phyloP scores from a whole-genome alignment of 2,888 invertebrate genomes.

The Branchipolynoe longqiensis region DNA sequence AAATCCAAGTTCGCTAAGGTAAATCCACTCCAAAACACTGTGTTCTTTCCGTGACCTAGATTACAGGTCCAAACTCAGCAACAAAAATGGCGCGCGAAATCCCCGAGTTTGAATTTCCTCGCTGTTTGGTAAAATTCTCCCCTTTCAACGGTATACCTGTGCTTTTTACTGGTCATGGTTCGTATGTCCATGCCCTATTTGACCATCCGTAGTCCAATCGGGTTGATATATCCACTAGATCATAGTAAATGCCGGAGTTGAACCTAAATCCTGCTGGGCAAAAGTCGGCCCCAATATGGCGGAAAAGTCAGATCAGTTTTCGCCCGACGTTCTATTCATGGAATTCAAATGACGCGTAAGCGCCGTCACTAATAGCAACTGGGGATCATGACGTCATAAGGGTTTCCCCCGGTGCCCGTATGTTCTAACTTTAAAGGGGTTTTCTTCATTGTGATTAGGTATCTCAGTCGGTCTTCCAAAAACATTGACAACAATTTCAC shows the following conservation, averaged over 20 bases:
- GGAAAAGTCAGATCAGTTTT: slow-evolving; percentile 56
- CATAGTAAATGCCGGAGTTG: not conserved
- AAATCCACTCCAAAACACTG: slow-evolving; percentile 11
- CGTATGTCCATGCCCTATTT: not conserved
- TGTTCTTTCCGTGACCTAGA: slow-evolving; percentile 45
- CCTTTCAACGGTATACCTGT: not conserved
- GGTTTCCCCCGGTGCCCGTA: slow-evolving; percentile 18
- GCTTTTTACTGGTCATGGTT: slow-evolving; percentile 23
- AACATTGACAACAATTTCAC: too few relatives aligned
- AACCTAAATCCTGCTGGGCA: slow-evolving; percentile 46
- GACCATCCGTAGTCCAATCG: not conserved
- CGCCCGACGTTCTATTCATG: slow-evolving; percentile 56
- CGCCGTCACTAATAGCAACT: slow-evolving; percentile 55
- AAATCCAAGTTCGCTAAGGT: not conserved
- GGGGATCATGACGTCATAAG: slow-evolving; percentile 23
- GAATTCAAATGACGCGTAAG: slow-evolving; percentile 58
- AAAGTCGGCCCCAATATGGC: slow-evolving; percentile 57
- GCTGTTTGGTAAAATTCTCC: not conserved
- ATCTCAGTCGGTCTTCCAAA: too few relatives aligned
- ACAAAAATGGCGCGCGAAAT: slow-evolving; percentile 59
- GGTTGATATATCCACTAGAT: not conserved
- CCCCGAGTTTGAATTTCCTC: slow-evolving; percentile 46
- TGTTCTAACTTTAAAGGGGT: too few relatives aligned
- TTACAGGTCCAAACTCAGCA: slow-evolving; percentile 54
- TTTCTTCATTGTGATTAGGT: too few relatives aligned